Base-by-base conservation (phyloP, 2,888 invertebrate genomes). In the Andrena dorsata region DNA sequence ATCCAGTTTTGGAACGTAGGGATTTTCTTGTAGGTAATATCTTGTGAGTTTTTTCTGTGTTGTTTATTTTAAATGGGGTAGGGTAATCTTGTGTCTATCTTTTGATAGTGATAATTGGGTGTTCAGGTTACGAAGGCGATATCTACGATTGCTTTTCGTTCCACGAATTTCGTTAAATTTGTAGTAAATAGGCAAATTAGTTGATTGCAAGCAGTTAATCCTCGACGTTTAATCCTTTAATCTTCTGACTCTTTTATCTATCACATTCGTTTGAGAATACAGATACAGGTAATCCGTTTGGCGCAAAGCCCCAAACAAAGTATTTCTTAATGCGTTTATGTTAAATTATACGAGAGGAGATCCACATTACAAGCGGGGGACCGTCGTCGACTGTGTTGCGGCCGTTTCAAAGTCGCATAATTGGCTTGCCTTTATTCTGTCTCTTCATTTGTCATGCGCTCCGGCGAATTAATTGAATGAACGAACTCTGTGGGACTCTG, bases 391-490 rank as follows among this genome's bases (percentile, higher is more conserved):
- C 61, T 66, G 60, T 49, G 69, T 70, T 60, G 32, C 20, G 68
- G 60, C 32, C 60, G 32, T 47, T n/a, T 35, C 26, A 10, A 28
- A 23, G 28, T 16, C 47, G 61, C 49, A 61, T 70, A 70, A 63
- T 70, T 76, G 75, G 70, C 70, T 76, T 76, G 35, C 61, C 68
- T 76, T 68, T 47, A n/a, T 70, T 63, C 64, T 28, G 20, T 56
- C 68, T 56, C 63, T 69, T 77, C 69, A 41, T 70, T 69, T 58
- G 20, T 61, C 71, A 41, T 49, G 64, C 26, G 26, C 41, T 13
- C 56, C 26, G 58, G n/a, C 3, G 35, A 78, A 80, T 80, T 65
- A 78, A 80, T 80, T 70, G 65, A n/a, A 23, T 16, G 32, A 63
- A 63, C 23, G n/a, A 28, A 32, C 35, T 26, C 13, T 2, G 32